phyloP scores from a whole-genome alignment of 2,113 vertebrate genomes.

The Cathartes aura region DNA sequence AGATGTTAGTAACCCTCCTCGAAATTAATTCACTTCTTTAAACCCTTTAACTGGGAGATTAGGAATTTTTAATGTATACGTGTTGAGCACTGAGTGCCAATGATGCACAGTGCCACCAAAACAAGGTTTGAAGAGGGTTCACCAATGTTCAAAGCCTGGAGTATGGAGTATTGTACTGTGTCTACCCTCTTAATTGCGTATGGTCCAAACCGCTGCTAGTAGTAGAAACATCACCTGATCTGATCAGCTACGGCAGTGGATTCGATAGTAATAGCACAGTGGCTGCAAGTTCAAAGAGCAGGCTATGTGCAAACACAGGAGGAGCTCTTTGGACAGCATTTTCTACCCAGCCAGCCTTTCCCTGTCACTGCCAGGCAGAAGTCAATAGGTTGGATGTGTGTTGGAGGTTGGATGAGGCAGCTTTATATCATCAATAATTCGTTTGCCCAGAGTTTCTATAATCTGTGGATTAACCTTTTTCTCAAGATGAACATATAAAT shows the following conservation, averaged over 20 bases:
- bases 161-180: neutral
- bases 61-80: accelerated
- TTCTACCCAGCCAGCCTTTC: neutral
- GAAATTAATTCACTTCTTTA: neutral
- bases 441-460: neutral
- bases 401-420: neutral
- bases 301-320: neutral
- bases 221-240: neutral
- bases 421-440: neutral
- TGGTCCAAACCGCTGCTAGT: neutral
- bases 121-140: neutral
- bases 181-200: neutral
- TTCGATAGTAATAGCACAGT: neutral
- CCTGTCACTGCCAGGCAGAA: neutral
- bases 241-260: accelerated
- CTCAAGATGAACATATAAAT: neutral
- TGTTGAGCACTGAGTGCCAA: neutral
- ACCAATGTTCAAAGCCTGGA: neutral
- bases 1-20: neutral
- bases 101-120: neutral
- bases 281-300: neutral
- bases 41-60: neutral
- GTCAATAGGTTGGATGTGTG: neutral
- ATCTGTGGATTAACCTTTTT: constrained; percentile 51
- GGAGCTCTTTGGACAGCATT: neutral